These are phyloP conservation scores for Paelopatides confundens DNA, from an alignment of 53 echinoderm and acorn worm species.

Conservation along the genomic window DNA sequence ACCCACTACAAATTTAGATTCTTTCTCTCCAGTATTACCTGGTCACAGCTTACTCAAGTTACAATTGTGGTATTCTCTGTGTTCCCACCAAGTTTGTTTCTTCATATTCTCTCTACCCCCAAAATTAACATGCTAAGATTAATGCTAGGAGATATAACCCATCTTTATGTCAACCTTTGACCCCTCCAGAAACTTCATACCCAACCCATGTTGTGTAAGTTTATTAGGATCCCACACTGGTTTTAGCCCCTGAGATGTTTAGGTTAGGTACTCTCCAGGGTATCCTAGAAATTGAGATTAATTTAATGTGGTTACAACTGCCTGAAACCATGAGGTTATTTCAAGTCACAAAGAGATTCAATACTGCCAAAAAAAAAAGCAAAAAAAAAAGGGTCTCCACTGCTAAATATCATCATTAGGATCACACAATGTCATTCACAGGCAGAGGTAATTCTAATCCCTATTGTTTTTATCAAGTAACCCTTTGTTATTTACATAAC, in stretches of 20 bases:
- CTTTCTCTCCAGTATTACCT: not conserved
- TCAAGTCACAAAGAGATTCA: constrained; percentile 16
- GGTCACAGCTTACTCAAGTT: not conserved
- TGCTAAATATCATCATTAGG: too few relatives aligned
- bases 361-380: not conserved
- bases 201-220: not conserved
- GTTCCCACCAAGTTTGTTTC: not conserved
- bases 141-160: not conserved
- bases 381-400: too few relatives aligned
- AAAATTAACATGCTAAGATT: not conserved
- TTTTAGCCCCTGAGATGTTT: constrained; percentile 42
- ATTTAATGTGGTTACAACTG: constrained; percentile 40
- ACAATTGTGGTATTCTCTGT: not conserved
- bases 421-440: too few relatives aligned
- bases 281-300: constrained; percentile 34
- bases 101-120: not conserved
- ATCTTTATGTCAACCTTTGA: not conserved
- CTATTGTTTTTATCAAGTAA: too few relatives aligned
- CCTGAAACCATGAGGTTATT: constrained; percentile 32
- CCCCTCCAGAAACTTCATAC: not conserved
- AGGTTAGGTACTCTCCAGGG: constrained; percentile 40
- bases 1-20: not conserved
- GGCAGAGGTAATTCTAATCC: too few relatives aligned
- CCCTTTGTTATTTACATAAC: too few relatives aligned
- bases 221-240: constrained; percentile 27